Evolutionary conservation across 2,113 vertebrate species (phyloP).

Genomic region (Crocuta crocuta): DNA sequence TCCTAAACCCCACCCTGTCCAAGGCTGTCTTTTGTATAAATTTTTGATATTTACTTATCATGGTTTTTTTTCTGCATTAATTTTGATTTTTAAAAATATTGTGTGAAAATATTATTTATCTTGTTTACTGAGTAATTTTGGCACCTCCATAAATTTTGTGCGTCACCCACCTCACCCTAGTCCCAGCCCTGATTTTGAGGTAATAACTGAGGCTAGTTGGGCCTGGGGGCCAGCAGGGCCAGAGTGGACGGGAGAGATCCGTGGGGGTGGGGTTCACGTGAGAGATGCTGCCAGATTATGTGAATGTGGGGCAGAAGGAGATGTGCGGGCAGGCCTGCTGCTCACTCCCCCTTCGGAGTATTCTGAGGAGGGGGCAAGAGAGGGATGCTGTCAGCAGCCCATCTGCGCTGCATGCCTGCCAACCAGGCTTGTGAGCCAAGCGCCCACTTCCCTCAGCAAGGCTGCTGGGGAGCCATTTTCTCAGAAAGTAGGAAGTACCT

Average conservation of each 20-base stretch:
- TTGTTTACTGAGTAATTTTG: not conserved
- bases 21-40: not conserved
- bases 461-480: not conserved
- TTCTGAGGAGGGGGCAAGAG: slow-evolving; percentile 48
- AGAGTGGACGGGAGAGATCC: not conserved
- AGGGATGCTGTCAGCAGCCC: not conserved
- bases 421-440: not conserved
- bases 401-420: not conserved
- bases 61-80: not conserved
- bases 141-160: not conserved
- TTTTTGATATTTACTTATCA: not conserved
- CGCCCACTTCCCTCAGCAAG: not conserved
- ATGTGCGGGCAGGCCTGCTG: not conserved
- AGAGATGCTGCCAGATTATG: not conserved
- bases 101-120: not conserved
- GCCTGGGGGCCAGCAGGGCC: not conserved
- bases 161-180: not conserved
- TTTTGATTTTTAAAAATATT: slow-evolving; percentile 4
- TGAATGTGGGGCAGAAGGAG: not conserved
- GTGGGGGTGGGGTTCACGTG: rapidly evolving
- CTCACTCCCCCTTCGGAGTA: not conserved
- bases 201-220: not conserved
- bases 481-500: not conserved
- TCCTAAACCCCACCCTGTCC: rapidly evolving
- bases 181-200: not conserved